Evolutionary conservation across 92 coral and sea anemone genomes (phyloP).

Genomic region (Siderastrea siderea): DNA sequence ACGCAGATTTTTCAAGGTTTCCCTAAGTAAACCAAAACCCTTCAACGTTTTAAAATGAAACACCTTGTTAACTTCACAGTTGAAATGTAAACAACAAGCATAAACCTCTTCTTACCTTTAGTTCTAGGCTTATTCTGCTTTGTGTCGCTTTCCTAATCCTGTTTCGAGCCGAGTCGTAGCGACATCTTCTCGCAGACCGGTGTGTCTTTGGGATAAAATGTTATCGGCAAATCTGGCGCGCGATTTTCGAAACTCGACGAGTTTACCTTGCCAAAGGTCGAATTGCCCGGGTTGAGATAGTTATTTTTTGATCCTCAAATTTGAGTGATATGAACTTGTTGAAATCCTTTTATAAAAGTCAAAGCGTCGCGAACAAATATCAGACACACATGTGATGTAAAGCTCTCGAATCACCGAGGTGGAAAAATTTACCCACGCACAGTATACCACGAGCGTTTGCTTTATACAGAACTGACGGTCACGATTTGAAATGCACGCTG

Average conservation of each 20-base stretch:
- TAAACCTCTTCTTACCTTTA: conserved; percentile 48
- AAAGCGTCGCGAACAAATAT: conserved; percentile 11
- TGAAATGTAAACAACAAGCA: conserved; percentile 81
- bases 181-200: conserved; percentile 14
- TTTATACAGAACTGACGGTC: conserved; percentile 27
- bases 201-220: background rate
- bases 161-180: conserved; percentile 11
- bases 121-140: conserved; percentile 28
- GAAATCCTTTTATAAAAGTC: background rate
- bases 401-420: background rate
- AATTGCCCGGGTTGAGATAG: background rate
- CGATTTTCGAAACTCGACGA: conserved; percentile 43
- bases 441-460: background rate
- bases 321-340: background rate
- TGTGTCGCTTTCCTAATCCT: conserved; percentile 60
- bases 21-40: conserved; percentile 8
- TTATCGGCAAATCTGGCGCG: conserved; percentile 12
- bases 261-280: conserved; percentile 38
- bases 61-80: conserved; percentile 66
- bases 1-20: background rate
- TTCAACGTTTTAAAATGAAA: background rate
- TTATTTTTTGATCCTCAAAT: background rate
- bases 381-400: conserved; percentile 24
- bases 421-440: conserved; percentile 9
- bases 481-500: conserved; percentile 37